phyloP scores from a whole-genome alignment of 64 coral and sea anemone species.

The Pocillopora verrucosa region DNA sequence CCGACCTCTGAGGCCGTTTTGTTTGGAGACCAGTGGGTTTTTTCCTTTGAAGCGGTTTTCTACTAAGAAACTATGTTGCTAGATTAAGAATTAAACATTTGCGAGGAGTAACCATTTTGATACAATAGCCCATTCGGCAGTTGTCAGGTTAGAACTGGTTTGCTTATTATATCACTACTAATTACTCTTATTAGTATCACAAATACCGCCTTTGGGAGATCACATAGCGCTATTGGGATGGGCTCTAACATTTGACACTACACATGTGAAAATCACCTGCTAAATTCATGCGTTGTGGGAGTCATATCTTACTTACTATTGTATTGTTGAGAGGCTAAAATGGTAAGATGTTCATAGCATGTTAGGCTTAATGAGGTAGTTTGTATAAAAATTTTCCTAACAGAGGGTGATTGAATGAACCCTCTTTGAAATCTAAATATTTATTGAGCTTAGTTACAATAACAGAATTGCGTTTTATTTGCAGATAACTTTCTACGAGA shows the following conservation, averaged over 20 bases:
- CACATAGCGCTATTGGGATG: conserved; percentile 26
- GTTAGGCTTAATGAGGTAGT: no score
- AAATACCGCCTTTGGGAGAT: conserved; percentile 35
- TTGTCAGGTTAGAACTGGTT: background rate
- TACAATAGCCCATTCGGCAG: background rate
- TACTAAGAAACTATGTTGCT: background rate
- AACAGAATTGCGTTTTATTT: no score
- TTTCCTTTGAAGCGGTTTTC: conserved; percentile 13
- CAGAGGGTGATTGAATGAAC: no score
- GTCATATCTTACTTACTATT: background rate
- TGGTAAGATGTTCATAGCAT: no score
- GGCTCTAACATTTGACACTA: conserved; percentile 20
- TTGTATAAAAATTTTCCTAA: no score
- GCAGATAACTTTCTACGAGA: no score
- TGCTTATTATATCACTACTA: conserved; percentile 18
- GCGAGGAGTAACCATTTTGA: background rate
- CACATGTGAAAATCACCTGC: conserved; percentile 7
- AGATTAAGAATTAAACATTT: background rate
- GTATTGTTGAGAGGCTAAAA: no score
- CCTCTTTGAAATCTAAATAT: no score
- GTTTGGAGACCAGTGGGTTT: background rate
- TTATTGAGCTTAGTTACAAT: no score
- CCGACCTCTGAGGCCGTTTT: background rate
- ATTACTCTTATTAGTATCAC: conserved; percentile 32
- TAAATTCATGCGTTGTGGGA: background rate